Percentiles rank a stretch among this genome's conserved stretches.
phyloP scores from a whole-genome alignment of 2,113 vertebrate species.

The Struthio camelus region DNA sequence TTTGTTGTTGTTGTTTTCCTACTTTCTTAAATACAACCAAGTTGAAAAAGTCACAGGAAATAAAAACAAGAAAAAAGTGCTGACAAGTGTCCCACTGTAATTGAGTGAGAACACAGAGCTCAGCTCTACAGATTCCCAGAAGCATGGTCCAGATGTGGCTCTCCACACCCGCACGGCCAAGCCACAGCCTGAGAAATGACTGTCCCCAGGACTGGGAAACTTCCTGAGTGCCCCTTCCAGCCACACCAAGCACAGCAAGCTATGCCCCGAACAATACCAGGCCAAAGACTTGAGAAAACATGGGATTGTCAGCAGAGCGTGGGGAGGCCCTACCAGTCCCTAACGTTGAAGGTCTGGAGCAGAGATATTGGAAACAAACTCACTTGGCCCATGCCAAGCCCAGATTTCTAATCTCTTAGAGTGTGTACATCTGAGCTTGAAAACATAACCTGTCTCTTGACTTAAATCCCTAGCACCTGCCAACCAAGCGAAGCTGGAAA shows the following conservation, averaged over 20 bases:
- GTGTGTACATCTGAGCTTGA: not conserved
- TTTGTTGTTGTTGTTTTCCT: not conserved
- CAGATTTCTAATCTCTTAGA: not conserved
- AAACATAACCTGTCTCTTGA: not conserved
- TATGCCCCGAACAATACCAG: not conserved
- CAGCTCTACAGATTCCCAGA: slow-evolving; percentile 31
- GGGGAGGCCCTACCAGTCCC: not conserved
- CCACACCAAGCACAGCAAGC: not conserved
- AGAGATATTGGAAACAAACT: not conserved
- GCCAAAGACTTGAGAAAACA: not conserved
- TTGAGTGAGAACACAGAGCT: slow-evolving; percentile 50
- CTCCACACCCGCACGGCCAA: not conserved
- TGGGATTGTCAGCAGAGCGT: not conserved
- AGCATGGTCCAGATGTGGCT: slow-evolving; percentile 8
- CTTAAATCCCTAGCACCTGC: not conserved
- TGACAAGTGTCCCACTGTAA: slow-evolving; percentile 29
- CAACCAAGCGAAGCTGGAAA: not conserved
- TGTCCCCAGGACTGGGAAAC: not conserved
- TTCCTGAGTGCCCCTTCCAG: not conserved
- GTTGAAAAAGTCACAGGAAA: slow-evolving; percentile 11
- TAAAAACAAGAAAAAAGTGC: slow-evolving; percentile 31
- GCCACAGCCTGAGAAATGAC: not conserved
- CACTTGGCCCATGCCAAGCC: not conserved
- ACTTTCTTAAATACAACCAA: not conserved
- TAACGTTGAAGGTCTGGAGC: not conserved